phyloP scores from a whole-genome alignment of 2,888 invertebrate species.

The Strigamia crassipes region DNA sequence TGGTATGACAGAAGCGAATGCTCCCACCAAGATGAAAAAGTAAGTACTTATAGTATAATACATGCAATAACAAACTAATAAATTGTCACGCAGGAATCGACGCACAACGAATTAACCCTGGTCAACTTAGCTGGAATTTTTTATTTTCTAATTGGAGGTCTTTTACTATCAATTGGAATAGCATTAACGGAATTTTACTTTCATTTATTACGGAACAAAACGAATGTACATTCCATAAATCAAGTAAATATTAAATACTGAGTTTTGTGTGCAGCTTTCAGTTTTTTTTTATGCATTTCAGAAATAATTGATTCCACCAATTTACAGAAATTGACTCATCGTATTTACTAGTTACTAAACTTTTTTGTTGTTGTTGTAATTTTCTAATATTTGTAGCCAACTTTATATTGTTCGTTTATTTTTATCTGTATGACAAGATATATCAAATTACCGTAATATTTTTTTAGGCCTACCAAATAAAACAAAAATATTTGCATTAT shows the following conservation, averaged over 20 bases:
- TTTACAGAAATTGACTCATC: too few relatives aligned
- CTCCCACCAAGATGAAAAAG: slow-evolving; percentile 54
- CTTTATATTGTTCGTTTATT: too few relatives aligned
- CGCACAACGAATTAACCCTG: slow-evolving; percentile 84
- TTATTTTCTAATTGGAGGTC: slow-evolving; percentile 94
- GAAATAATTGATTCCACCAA: too few relatives aligned
- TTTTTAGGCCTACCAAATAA: too few relatives aligned
- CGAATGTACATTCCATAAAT: neutral
- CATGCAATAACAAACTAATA: neutral
- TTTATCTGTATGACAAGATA: too few relatives aligned
- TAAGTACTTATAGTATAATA: neutral
- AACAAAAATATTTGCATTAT: too few relatives aligned
- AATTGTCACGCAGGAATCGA: slow-evolving; percentile 68
- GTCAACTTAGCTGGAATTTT: slow-evolving; percentile 99
- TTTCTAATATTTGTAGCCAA: too few relatives aligned
- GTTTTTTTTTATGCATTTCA: too few relatives aligned
- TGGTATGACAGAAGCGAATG: slow-evolving; percentile 77
- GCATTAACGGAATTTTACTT: slow-evolving; percentile 95
- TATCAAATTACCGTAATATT: too few relatives aligned
- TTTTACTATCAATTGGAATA: slow-evolving; percentile 85
- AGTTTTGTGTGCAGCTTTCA: too few relatives aligned
- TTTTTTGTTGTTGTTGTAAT: too few relatives aligned
- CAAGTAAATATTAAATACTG: neutral
- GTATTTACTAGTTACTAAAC: too few relatives aligned
- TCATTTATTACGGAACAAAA: slow-evolving; percentile 63